Evolutionary conservation across 2,888 invertebrate genomes (phyloP), one percentile per base, ranked within the genome.

Genomic region (Chaitophorus viminalis): DNA sequence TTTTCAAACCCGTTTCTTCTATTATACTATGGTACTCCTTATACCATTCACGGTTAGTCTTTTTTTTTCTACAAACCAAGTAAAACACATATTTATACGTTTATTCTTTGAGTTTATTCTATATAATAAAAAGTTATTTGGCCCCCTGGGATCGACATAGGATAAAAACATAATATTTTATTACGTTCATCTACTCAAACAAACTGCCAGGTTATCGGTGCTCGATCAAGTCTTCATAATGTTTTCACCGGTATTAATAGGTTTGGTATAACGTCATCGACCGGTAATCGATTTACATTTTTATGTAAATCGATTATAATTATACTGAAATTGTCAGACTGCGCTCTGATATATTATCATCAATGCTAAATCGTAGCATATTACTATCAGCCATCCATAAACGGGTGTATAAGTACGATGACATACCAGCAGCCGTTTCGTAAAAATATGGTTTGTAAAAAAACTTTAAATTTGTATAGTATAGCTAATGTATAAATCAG

Each of bases 401-500:
- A 5, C 1, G 6, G 2, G 21, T 60, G 25, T 5, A 60, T 60
- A 54, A 3, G 5, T 21, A 3, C 11, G 18, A 5, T 65, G 17
- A 25, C 36, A 60, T 65, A 79, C n/a, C 52, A 31, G 77, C 29
- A 54, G 52, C 54, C 14, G 2, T 31, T 52, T 4, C 52, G 6
- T 52, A 52, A 52, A 18, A 21, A 6, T 54, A 6, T 54, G 4
- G 11, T 31, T 54, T 14, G 54, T 31, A 25, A 54, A 77, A 11
- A 54, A 25, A 78, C 18, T 33, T 78, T 25, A 33, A 31, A 21
- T 31, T 18, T 54, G 31, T 54, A 33, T 4, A 1, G 11, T 52
- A 52, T 17, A 33, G 77, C 77, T 78, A 78, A 31, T 78, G 77
- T 54, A 78, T 78, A 31, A 21, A 25, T 79, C n/a, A 60, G 60